Conservation (phyloP, 2,888 invertebrate species). For the Gymnocheta viridis region DNA sequence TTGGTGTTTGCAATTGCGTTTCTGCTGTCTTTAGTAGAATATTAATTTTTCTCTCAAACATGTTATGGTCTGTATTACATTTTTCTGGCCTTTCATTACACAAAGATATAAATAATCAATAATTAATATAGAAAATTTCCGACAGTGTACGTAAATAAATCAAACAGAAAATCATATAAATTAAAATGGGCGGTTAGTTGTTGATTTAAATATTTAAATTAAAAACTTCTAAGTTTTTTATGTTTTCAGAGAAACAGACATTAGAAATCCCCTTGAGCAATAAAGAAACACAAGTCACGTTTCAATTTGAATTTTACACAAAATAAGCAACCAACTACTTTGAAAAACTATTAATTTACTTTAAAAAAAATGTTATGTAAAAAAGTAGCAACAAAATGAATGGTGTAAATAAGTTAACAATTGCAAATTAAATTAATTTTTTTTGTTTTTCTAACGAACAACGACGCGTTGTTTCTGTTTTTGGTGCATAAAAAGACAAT, state of each 20-base stretch:
- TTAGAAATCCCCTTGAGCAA: constrained; percentile 3
- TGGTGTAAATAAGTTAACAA: constrained; percentile 46
- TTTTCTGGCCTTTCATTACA: no score
- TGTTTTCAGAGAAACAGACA: background rate
- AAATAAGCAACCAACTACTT: constrained; percentile 13
- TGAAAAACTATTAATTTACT: background rate
- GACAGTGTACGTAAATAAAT: constrained; percentile 4
- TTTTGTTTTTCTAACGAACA: constrained; percentile 9
- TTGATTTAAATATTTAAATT: constrained; percentile 40
- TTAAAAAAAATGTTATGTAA: constrained; percentile 19
- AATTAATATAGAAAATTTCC: constrained; percentile 5
- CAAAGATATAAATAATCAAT: no score
- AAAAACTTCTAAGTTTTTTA: background rate
- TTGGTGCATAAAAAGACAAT: constrained; percentile 46
- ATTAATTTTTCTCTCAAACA: no score
- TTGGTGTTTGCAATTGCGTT: no score
- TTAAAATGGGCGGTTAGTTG: constrained; percentile 1
- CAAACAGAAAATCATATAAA: background rate
- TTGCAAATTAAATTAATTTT: constrained; percentile 38
- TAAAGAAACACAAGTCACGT: constrained; percentile 45
- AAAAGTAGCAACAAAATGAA: constrained; percentile 37
- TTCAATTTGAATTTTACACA: constrained; percentile 22
- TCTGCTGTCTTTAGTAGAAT: background rate
- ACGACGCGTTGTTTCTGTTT: constrained; percentile 5
- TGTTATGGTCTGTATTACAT: no score